phyloP scores from a whole-genome alignment of 2,888 invertebrate genomes.

The Helleia helle region DNA sequence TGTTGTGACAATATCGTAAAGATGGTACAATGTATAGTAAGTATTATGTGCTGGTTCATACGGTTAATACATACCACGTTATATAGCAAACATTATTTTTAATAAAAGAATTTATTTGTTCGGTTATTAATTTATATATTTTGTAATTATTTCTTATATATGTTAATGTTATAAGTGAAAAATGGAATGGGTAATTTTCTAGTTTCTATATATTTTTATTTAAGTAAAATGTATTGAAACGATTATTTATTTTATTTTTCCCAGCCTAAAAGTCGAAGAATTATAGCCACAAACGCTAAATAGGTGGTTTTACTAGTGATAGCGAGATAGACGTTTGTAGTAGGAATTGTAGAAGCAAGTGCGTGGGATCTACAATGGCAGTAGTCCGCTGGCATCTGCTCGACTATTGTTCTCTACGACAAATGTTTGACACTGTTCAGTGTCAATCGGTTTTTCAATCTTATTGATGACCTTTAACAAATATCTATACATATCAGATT shows the following conservation, averaged over 20 bases:
- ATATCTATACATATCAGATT: too few species aligned
- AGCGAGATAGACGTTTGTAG: too few species aligned
- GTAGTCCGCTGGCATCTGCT: too few species aligned
- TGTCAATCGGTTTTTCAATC: too few species aligned
- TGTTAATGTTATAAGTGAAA: conserved; percentile 1
- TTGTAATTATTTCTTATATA: background rate
- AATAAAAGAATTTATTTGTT: background rate
- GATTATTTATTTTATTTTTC: background rate
- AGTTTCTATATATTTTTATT: conserved; percentile 5
- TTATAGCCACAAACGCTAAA: too few species aligned
- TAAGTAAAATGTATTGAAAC: conserved; percentile 1
- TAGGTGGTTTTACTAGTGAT: too few species aligned
- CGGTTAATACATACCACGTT: background rate
- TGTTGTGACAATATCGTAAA: background rate
- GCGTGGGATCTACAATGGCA: too few species aligned
- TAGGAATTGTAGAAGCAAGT: too few species aligned
- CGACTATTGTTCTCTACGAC: too few species aligned
- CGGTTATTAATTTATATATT: conserved; percentile 1
- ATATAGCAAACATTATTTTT: background rate
- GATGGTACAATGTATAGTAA: conserved; percentile 2
- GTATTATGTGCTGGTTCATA: conserved; percentile 4
- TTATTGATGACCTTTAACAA: too few species aligned
- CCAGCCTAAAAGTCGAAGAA: background rate
- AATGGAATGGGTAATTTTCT: conserved; percentile 7
- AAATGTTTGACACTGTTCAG: too few species aligned